These are phyloP conservation scores for Lophochroa leadbeateri DNA, from an alignment of 2,113 vertebrate genomes.

Conservation along the genomic window DNA sequence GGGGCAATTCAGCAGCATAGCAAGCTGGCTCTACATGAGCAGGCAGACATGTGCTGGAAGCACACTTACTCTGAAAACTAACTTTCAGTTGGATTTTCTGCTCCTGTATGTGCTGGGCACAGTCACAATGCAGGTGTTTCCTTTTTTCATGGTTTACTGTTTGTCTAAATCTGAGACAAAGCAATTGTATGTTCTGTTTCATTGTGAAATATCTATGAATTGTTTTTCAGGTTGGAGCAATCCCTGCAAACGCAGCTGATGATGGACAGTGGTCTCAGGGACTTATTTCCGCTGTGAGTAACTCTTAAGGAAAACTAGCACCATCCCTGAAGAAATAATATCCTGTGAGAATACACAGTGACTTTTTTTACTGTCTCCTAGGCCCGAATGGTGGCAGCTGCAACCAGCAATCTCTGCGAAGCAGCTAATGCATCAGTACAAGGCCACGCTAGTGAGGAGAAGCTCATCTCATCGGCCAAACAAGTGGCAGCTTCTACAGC, in stretches of 20 bases:
- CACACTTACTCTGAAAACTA: not conserved
- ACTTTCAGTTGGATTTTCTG: not conserved
- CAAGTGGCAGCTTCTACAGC: constrained; percentile 98
- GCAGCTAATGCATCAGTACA: constrained; percentile 96
- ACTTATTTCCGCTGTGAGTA: constrained; percentile 97
- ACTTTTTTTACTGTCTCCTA: constrained; percentile 50
- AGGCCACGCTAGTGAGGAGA: constrained; percentile 97
- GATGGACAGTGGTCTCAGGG: constrained; percentile 99
- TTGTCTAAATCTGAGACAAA: not conserved
- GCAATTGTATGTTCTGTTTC: not conserved
- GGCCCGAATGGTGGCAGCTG: constrained; percentile 97
- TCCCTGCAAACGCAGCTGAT: constrained; percentile 92
- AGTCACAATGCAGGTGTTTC: not conserved
- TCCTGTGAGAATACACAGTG: not conserved
- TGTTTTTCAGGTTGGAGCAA: constrained; percentile 89
- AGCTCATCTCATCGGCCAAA: constrained; percentile 97
- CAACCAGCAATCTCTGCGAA: constrained; percentile 96
- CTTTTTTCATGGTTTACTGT: not conserved
- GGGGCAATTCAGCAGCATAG: not conserved
- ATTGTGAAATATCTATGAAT: not conserved
- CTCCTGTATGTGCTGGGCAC: not conserved
- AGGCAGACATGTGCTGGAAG: not conserved
- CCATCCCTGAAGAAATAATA: not conserved
- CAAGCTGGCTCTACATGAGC: not conserved
- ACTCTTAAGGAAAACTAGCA: not conserved